Base-by-base conservation (phyloP, 1,140 invertebrate genomes). In the Drepana arcuata region DNA sequence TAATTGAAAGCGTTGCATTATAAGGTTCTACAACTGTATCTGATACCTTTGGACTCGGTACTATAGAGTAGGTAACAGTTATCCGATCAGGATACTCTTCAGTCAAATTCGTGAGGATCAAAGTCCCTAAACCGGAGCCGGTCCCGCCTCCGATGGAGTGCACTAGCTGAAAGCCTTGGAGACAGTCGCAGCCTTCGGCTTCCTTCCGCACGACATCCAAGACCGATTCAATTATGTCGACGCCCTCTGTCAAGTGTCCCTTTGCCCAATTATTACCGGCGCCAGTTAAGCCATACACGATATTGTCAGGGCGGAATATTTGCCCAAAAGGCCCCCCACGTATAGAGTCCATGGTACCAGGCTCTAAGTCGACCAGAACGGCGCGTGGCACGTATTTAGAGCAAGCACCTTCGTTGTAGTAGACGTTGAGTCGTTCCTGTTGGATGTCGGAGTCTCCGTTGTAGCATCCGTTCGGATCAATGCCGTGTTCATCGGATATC, bases 191-290 rank as follows among this genome's bases (percentile, higher is more conserved):
- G 35, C 87, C 87, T 82, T 96, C 94, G 6, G 92, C 90, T 84
- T 97, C 95, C 78, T 95, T 96, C 18, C 94, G 87, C 11, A 95
- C 89, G 3, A 95, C 93, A 69, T 96, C 94, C 0, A 96, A 75
- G 7, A 95, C 91, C 2, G 92, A 89, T 68, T 97, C 95, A 5
- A 96, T 92, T 18, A 97, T 74, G 71, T 95, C 95, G 12, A 95
- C 95, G 1, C 95, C 93, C 84, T 97, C 95, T 14, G 95, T 97
- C 83, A 95, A 97, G 64, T 96, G 93, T 16, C 95, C 95, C 79
- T 96, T 95, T 23, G 94, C 94, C 95, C 90, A 91, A 55, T 91
- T 91, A 70, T 91, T 90, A 15, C 92, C 92, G 15, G 94, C 91
- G 2, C 95, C 93, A 0, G 62, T 47, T 0, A 36, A n/a, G 0